Percentiles rank a stretch among this genome's conserved stretches.
Conservation (phyloP, 2,888 invertebrate genomes). For the Saturnia japonica region DNA sequence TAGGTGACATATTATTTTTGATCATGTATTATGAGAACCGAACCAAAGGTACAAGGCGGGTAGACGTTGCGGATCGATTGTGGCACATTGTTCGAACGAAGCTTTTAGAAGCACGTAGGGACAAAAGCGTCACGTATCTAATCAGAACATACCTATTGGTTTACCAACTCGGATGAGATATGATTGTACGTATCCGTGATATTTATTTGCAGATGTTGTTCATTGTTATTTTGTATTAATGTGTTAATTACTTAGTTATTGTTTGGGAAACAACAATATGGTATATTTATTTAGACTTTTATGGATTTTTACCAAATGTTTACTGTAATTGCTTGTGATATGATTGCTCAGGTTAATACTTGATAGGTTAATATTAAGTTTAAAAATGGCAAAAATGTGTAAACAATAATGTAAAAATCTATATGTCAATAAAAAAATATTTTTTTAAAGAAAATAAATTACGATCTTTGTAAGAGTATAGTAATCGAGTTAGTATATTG, state of each 20-base stretch:
- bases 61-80: slow-evolving; percentile 29
- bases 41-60: neutral
- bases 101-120: slow-evolving; percentile 26
- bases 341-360: neutral
- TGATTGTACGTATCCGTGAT: slow-evolving; percentile 30
- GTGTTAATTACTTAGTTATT: neutral
- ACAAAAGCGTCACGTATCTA: slow-evolving; percentile 38
- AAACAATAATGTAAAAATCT: too few species aligned
- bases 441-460: too few species aligned
- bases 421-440: too few species aligned
- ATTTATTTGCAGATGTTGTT: slow-evolving; percentile 26
- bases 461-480: too few species aligned
- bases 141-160: slow-evolving; percentile 36
- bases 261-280: neutral
- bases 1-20: neutral
- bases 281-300: neutral
- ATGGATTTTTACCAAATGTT: neutral
- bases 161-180: slow-evolving; percentile 27
- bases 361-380: neutral
- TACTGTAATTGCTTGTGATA: neutral
- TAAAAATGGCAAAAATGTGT: neutral
- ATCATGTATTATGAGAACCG: slow-evolving; percentile 4
- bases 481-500: too few species aligned
- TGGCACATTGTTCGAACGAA: slow-evolving; percentile 19
- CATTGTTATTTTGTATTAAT: neutral